Percentiles rank a stretch among this genome's conserved stretches.
Conservation (phyloP, 1,140 invertebrate genomes). For the Paralvinella palmiformis region DNA sequence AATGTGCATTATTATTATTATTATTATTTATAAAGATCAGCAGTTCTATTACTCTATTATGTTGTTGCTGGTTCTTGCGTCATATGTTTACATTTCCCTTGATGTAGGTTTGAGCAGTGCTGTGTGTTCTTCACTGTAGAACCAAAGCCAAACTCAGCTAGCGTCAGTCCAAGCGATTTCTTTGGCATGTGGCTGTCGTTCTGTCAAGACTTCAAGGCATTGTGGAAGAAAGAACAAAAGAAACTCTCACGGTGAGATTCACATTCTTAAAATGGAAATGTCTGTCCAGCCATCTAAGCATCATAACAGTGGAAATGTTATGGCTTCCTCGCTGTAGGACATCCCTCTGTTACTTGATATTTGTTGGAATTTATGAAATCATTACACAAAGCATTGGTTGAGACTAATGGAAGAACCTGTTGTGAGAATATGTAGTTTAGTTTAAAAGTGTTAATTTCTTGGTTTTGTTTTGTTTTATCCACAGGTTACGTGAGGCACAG, state of each 20-base stretch:
- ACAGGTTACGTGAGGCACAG: slow-evolving; percentile 36
- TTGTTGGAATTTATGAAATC: background rate
- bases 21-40: too few species aligned
- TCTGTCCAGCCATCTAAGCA: background rate
- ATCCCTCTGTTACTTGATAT: background rate
- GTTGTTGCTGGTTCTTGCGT: too few species aligned
- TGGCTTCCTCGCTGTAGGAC: too few species aligned
- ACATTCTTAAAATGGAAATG: slow-evolving; percentile 1
- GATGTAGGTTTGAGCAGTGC: slow-evolving; percentile 65
- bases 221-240: slow-evolving; percentile 90
- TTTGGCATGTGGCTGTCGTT: slow-evolving; percentile 83
- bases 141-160: slow-evolving; percentile 66
- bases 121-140: slow-evolving; percentile 83
- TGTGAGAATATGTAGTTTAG: background rate
- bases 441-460: background rate
- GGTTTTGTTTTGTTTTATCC: slow-evolving; percentile 8
- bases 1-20: too few species aligned
- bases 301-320: too few species aligned
- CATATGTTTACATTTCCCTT: too few species aligned
- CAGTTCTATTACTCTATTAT: too few species aligned
- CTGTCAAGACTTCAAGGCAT: slow-evolving; percentile 89
- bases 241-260: slow-evolving; percentile 76
- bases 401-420: too few species aligned
- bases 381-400: too few species aligned
- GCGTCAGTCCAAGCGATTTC: slow-evolving; percentile 72